A percentile compares a stretch with the other conserved stretches of the same genome.
Conservation (phyloP, 2,888 invertebrate genomes). For the Dryocosmus kuriphilus region DNA sequence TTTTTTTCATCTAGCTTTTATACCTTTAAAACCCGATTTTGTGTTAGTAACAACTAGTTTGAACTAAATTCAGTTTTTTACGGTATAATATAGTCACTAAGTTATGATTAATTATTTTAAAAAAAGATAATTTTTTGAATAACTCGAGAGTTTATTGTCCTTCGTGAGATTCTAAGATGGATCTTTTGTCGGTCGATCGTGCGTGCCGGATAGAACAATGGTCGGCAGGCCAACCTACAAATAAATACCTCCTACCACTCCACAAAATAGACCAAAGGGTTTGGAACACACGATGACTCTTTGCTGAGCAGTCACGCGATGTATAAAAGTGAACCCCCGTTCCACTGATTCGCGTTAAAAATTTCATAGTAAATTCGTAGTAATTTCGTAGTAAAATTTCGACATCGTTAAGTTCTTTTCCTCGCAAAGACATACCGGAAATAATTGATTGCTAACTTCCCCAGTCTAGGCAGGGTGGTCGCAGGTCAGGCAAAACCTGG, state of each 20-base stretch:
- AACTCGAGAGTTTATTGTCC: neutral
- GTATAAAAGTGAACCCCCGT: slow-evolving; percentile 42
- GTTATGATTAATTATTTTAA: neutral
- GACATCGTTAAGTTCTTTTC: neutral
- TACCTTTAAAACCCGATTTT: no score
- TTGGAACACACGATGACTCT: slow-evolving; percentile 24
- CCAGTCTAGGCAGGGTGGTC: no score
- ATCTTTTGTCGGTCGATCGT: slow-evolving; percentile 48
- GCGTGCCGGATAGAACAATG: slow-evolving; percentile 54
- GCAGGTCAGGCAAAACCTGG: no score
- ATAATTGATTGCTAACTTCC: neutral
- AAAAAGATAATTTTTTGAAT: neutral
- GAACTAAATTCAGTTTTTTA: no score
- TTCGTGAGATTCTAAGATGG: slow-evolving; percentile 40
- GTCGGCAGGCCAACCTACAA: slow-evolving; percentile 49
- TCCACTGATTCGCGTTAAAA: slow-evolving; percentile 42
- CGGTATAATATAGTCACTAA: no score
- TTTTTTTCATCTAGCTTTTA: no score
- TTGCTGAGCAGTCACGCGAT: slow-evolving; percentile 56
- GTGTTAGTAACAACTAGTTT: no score
- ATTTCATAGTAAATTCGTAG: slow-evolving; percentile 31
- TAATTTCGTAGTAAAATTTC: slow-evolving; percentile 36
- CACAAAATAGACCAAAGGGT: slow-evolving; percentile 51
- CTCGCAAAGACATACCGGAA: neutral
- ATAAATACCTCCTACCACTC: slow-evolving; percentile 37